Evolutionary conservation across 1,140 invertebrate genomes (phyloP).

Genomic region (Vollenhovia emeryi): DNA sequence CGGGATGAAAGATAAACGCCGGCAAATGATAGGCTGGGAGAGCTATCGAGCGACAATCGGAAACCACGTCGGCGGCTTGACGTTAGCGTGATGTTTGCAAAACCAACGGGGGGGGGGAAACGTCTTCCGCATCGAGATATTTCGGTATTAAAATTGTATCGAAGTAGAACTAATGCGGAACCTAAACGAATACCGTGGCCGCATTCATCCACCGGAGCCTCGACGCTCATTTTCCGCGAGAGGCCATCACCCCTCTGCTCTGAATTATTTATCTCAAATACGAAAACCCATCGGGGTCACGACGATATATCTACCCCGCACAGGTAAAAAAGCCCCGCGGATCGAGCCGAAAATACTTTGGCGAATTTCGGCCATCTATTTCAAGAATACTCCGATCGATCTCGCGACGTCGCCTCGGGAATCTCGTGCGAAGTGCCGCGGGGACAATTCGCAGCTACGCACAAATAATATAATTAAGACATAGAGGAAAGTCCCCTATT

Average conservation of each 20-base stretch:
- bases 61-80: background rate
- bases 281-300: background rate
- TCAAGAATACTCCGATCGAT: constrained; percentile 35
- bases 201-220: background rate
- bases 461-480: too few species aligned
- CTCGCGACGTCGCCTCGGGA: background rate
- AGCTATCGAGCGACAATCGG: background rate
- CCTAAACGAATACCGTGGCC: background rate
- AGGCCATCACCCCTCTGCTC: too few species aligned
- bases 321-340: background rate
- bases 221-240: background rate
- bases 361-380: constrained; percentile 22
- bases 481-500: too few species aligned
- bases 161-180: too few species aligned
- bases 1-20: constrained; percentile 20
- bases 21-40: constrained; percentile 38
- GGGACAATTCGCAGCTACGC: background rate
- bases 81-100: background rate
- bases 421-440: background rate
- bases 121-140: background rate
- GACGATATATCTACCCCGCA: background rate
- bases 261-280: background rate
- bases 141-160: background rate
- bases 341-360: background rate
- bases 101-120: background rate